Evolutionary conservation across 1,140 invertebrate species (phyloP).

Genomic region (Drosophila setifemur): DNA sequence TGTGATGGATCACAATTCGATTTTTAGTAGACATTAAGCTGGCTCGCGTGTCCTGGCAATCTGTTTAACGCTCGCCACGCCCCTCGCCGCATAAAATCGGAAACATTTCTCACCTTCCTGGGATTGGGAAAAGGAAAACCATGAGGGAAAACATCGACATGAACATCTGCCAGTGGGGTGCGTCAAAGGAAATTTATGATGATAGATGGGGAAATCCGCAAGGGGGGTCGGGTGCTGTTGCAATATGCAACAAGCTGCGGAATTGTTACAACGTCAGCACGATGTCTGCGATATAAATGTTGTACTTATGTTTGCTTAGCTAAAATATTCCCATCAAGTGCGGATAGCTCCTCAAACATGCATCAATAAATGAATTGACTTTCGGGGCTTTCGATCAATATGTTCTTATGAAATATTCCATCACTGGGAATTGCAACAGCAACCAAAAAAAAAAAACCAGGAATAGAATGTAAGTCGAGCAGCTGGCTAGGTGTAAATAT

Average conservation of each 20-base stretch:
- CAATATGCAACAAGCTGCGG: constrained; percentile 70
- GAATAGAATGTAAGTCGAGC: constrained; percentile 10
- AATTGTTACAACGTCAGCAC: constrained; percentile 20
- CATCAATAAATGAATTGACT: constrained; percentile 50
- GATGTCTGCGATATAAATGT: constrained; percentile 15
- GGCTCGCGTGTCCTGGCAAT: constrained; percentile 55
- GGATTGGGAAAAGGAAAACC: constrained; percentile 21
- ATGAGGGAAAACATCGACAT: constrained; percentile 37
- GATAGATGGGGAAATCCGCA: constrained; percentile 21
- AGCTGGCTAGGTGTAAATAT: constrained; percentile 64
- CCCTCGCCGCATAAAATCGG: constrained; percentile 31
- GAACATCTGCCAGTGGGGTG: constrained; percentile 39
- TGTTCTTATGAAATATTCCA: constrained; percentile 64
- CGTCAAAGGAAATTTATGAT: constrained; percentile 45
- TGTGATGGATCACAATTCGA: constrained; percentile 78
- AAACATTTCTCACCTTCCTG: constrained; percentile 18
- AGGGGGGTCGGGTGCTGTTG: background rate
- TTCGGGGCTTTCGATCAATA: constrained; percentile 49
- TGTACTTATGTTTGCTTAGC: background rate
- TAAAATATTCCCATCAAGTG: too few relatives aligned
- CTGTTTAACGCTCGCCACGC: constrained; percentile 50
- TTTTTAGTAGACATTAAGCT: constrained; percentile 81
- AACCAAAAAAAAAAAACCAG: constrained; percentile 19
- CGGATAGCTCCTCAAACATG: constrained; percentile 23
- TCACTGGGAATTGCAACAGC: constrained; percentile 37